Evolutionary conservation across 2,113 vertebrate genomes (phyloP).

Genomic region (Zapus hudsonius): DNA sequence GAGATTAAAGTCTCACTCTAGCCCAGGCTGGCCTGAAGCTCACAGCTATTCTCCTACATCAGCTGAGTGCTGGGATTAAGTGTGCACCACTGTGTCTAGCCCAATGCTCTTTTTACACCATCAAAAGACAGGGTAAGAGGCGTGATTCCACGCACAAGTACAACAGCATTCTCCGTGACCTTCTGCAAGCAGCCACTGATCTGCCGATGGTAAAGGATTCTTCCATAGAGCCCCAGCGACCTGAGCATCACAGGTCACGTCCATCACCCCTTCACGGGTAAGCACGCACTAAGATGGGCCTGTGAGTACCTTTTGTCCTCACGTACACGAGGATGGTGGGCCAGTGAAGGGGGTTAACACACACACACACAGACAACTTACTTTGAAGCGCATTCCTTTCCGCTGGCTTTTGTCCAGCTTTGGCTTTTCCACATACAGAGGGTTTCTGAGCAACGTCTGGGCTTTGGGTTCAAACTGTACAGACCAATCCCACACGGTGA

Average conservation of each 20-base stretch:
- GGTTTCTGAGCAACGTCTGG: constrained; percentile 91
- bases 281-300: not conserved
- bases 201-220: no score
- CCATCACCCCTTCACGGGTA: not conserved
- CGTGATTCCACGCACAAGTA: fast-evolving
- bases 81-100: no score
- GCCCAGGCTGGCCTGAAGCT: no score
- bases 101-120: not conserved
- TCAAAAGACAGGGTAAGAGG: not conserved
- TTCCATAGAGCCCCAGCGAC: not conserved
- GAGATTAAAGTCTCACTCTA: no score
- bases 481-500: constrained; percentile 93
- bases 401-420: constrained; percentile 86
- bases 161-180: not conserved
- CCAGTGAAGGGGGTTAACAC: not conserved
- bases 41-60: no score
- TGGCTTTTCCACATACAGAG: constrained; percentile 90
- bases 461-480: constrained; percentile 92
- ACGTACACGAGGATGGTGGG: not conserved
- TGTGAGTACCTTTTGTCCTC: not conserved
- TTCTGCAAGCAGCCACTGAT: not conserved
- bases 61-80: no score
- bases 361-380: constrained; percentile 76
- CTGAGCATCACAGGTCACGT: not conserved
- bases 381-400: constrained; percentile 88